Base-by-base conservation (phyloP, 2,888 invertebrate genomes). In the Bombylius major region DNA sequence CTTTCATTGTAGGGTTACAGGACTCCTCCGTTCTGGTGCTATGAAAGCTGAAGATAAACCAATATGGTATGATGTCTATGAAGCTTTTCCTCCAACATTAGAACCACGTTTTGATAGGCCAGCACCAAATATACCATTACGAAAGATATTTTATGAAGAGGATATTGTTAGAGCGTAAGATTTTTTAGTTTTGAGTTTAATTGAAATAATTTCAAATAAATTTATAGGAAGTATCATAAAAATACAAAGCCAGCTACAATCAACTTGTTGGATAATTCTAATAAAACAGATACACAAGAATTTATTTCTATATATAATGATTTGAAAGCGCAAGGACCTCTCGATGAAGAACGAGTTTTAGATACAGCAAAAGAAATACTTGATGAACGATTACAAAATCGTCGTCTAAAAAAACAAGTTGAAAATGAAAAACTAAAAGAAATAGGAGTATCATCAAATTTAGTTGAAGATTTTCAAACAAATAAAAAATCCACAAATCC, bases 1-100 rank as follows among this genome's bases (percentile, higher is more conserved):
- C 46, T 23, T 50, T 42, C 69, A n/a, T 75, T 65, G 70, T 71
- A 66, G 94, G 70, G 78, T 86, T 4, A 80, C 82, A 63, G 91
- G 93, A 6, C 76, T 98, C 44, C 69, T 97, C 13, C 80, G 82
- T 58, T 80, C 87, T 32, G 88, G 89, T 51, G 93, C 88, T 5
- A 76, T 95, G 71, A 85, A 82, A 67, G 77, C 82, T 56, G 84
- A 87, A 62, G 92, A 96, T 65, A 80, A 87, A 61, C 98, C 98
- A 0, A 58, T 97, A 11, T 98, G 98, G 98, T 93, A 87, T 69
- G 89, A 92, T 68, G 76, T 98, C 32, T 97, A 95, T 70, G 82
- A 83, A 72, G 83, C 87, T 0, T 94, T 93, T 76, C 97, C 97
- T 8, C 97, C 98, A 3, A 82, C 83, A 62, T 74, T 82, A 49